Conservation (phyloP, 2,888 invertebrate species). For the Buathra laborator region DNA sequence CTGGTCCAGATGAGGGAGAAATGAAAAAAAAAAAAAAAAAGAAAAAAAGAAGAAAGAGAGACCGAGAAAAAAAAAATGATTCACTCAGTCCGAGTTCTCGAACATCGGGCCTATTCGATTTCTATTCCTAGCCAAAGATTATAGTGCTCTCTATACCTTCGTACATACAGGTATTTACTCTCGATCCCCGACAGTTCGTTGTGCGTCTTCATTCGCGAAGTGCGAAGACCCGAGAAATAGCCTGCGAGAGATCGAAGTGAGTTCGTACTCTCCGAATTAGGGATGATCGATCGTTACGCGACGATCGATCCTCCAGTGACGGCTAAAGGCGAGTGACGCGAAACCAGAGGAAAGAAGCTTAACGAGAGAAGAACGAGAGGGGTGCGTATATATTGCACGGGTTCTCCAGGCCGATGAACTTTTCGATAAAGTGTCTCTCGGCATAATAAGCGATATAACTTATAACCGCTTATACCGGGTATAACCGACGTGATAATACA, state of each 20-base stretch:
- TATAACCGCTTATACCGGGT: neutral
- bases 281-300: slow-evolving; percentile 20
- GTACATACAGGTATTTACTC: slow-evolving; percentile 25
- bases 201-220: slow-evolving; percentile 1
- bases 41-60: slow-evolving; percentile 18
- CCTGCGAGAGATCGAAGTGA: neutral
- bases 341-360: slow-evolving; percentile 11
- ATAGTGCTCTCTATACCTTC: slow-evolving; percentile 53
- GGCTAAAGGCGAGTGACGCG: neutral
- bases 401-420: slow-evolving; percentile 53
- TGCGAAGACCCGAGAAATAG: neutral
- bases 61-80: slow-evolving; percentile 51
- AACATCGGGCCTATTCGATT: slow-evolving; percentile 56
- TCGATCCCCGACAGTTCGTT: neutral
- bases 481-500: slow-evolving; percentile 27
- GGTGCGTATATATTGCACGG: neutral
- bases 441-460: slow-evolving; percentile 1
- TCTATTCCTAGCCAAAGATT: slow-evolving; percentile 58
- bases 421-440: slow-evolving; percentile 27
- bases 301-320: slow-evolving; percentile 7
- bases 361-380: neutral
- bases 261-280: neutral
- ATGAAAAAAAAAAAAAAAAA: slow-evolving; percentile 33
- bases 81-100: slow-evolving; percentile 36
- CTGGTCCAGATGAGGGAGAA: slow-evolving; percentile 55